Evolutionary conservation across 1,140 invertebrate species (phyloP).

Genomic region (Phymorhynchus buccinoides): DNA sequence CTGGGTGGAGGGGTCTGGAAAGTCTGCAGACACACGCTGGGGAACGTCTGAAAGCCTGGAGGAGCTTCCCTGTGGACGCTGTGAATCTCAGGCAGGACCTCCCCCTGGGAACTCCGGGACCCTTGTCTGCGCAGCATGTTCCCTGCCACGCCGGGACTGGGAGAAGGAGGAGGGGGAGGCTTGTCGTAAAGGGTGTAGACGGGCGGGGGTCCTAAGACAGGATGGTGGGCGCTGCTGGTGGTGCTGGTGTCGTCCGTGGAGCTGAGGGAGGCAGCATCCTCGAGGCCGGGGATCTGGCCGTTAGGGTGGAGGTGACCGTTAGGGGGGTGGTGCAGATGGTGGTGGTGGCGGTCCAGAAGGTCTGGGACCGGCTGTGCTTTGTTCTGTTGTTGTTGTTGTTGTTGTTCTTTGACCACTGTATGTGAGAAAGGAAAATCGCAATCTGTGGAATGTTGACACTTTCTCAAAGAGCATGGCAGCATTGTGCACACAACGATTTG

Average conservation of each 20-base stretch:
- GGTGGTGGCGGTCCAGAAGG: slow-evolving; percentile 44
- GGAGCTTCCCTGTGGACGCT: background rate
- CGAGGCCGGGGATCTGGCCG: slow-evolving; percentile 41
- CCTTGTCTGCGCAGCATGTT: too few relatives aligned
- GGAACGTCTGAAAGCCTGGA: background rate
- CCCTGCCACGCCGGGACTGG: background rate
- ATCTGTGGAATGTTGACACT: too few relatives aligned
- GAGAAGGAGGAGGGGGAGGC: background rate
- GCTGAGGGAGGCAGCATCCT: slow-evolving; percentile 45
- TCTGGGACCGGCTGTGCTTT: slow-evolving; percentile 45
- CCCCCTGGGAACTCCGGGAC: background rate
- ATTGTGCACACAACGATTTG: too few relatives aligned
- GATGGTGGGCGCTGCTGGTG: slow-evolving; percentile 53
- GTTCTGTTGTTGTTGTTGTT: slow-evolving; percentile 21
- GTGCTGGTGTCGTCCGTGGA: slow-evolving; percentile 60
- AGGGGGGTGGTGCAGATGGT: slow-evolving; percentile 31
- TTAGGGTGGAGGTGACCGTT: slow-evolving; percentile 36
- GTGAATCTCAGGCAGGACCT: background rate
- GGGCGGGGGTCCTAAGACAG: slow-evolving; percentile 28
- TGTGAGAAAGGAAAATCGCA: too few relatives aligned
- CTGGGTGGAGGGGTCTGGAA: background rate
- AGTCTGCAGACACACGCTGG: background rate
- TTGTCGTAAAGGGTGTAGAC: slow-evolving; percentile 6
- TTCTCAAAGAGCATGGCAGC: too few relatives aligned
- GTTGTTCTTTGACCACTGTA: background rate